phyloP scores from a whole-genome alignment of 2,797 vertebrate genomes.

The Cichlasoma orientale region DNA sequence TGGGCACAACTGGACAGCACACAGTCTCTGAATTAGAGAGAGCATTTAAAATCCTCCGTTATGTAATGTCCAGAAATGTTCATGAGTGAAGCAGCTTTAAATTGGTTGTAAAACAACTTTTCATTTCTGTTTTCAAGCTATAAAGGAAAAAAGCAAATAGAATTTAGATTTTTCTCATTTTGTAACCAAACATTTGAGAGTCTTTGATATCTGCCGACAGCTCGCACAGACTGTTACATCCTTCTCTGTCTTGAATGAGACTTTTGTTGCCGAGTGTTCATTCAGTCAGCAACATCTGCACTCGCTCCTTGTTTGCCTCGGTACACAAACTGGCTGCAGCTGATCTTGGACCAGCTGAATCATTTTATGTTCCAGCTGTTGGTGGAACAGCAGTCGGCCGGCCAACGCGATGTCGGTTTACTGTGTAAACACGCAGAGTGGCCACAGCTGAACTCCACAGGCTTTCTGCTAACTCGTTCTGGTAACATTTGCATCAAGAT shows the following conservation, averaged over 20 bases:
- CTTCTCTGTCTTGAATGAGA: background rate
- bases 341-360: background rate
- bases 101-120: background rate
- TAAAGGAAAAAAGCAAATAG: background rate
- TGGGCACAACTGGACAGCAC: background rate
- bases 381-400: background rate
- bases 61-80: background rate
- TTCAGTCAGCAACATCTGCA: background rate
- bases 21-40: background rate
- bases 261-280: background rate
- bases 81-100: background rate
- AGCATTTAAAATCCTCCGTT: background rate
- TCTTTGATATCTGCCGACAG: background rate
- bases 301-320: background rate
- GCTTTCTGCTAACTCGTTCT: background rate
- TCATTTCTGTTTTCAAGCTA: background rate
- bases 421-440: background rate
- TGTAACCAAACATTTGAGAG: background rate
- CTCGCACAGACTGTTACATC: background rate
- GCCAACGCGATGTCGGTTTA: background rate
- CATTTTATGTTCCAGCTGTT: constrained; percentile 22
- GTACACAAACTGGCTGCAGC: constrained; percentile 6
- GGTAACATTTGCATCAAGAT: background rate
- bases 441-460: background rate
- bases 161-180: background rate